Evolutionary conservation across 2,797 vertebrate genomes (phyloP).

Genomic region (Pangasius larnaudii): DNA sequence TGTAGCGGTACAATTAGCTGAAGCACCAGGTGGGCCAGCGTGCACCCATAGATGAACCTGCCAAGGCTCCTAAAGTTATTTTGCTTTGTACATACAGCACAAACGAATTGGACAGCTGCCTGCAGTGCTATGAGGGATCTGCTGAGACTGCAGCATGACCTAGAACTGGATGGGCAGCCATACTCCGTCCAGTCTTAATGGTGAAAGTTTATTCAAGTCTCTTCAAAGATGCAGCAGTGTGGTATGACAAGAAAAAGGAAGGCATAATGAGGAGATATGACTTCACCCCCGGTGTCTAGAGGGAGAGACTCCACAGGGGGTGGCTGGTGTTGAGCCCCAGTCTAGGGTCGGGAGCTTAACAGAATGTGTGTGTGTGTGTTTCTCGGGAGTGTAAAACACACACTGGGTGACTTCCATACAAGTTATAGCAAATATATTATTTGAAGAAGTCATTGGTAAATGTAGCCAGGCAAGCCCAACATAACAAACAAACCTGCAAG

Average conservation of each 20-base stretch:
- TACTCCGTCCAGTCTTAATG: background rate
- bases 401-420: too few species aligned
- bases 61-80: background rate
- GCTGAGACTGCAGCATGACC: background rate
- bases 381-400: too few species aligned
- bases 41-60: constrained; percentile 1
- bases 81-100: background rate
- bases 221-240: too few species aligned
- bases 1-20: constrained; percentile 12
- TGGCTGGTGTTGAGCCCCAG: background rate
- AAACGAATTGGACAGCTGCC: background rate
- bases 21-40: constrained; percentile 20
- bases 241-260: background rate
- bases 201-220: background rate
- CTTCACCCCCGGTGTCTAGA: background rate
- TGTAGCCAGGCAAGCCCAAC: too few species aligned
- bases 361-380: too few species aligned
- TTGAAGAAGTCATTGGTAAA: too few species aligned
- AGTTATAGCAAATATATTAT: too few species aligned
- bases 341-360: background rate
- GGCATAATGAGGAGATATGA: background rate
- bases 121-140: background rate
- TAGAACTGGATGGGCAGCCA: background rate
- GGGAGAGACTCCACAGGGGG: background rate
- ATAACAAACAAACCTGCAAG: too few species aligned